Percentiles rank a stretch among this genome's conserved stretches.
Evolutionary conservation across 2,888 invertebrate genomes (phyloP).

Genomic region (Drosophila peninsularis): DNA sequence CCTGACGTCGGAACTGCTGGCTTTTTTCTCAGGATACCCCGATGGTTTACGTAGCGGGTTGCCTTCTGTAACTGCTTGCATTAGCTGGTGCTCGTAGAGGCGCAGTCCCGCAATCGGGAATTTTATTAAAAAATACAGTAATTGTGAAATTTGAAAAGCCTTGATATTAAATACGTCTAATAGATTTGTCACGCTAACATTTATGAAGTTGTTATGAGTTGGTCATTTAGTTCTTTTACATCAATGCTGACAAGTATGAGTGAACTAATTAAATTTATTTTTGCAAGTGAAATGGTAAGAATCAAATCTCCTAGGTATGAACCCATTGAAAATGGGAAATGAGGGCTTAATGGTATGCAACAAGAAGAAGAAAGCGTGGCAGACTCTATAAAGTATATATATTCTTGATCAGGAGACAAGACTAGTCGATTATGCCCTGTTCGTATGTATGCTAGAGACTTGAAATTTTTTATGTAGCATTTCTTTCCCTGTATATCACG

Average conservation of each 20-base stretch:
- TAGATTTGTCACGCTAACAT: not conserved
- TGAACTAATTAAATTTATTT: not conserved
- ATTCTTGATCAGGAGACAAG: no score
- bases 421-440: no score
- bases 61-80: no score
- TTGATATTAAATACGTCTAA: not conserved
- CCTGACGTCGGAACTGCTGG: not conserved
- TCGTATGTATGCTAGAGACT: no score
- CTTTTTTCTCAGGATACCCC: not conserved
- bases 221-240: not conserved
- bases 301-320: not conserved
- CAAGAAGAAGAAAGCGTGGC: no score
- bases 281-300: not conserved
- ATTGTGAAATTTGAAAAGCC: not conserved
- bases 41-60: not conserved
- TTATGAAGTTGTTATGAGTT: not conserved
- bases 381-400: no score
- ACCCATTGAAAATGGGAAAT: no score
- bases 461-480: no score
- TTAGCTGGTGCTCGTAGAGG: no score
- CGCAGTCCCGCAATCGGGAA: no score
- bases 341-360: no score
- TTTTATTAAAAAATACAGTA: not conserved
- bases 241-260: not conserved
- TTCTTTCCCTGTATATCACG: no score